These are phyloP conservation scores for Trisateles emortualis DNA, from an alignment of 2,888 invertebrate species.

Conservation along the genomic window DNA sequence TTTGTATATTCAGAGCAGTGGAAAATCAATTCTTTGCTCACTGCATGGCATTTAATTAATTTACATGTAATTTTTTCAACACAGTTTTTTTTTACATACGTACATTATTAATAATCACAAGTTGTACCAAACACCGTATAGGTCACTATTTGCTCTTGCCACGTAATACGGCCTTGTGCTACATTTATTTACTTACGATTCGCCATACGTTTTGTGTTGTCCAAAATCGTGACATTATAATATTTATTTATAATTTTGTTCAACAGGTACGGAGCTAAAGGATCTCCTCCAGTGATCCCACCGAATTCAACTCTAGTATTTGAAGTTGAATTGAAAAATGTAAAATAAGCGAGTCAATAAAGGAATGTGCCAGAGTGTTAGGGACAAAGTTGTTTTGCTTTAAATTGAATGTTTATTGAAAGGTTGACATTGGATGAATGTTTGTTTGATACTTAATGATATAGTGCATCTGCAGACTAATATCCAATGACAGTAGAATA, in stretches of 20 bases:
- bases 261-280: constrained; percentile 90
- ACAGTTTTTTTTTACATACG: too few relatives aligned
- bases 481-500: not conserved
- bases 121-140: too few relatives aligned
- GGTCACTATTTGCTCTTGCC: too few relatives aligned
- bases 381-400: constrained; percentile 60
- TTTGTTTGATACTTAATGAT: constrained; percentile 32
- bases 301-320: constrained; percentile 95
- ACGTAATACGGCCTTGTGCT: too few relatives aligned
- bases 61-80: too few relatives aligned
- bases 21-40: too few relatives aligned
- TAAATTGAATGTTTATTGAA: constrained; percentile 56
- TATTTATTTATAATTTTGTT: constrained; percentile 29
- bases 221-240: too few relatives aligned
- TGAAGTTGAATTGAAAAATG: constrained; percentile 95
- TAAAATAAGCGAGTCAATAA: constrained; percentile 83
- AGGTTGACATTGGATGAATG: constrained; percentile 59
- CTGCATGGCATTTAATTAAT: too few relatives aligned
- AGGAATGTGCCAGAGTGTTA: constrained; percentile 56
- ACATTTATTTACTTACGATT: too few relatives aligned
- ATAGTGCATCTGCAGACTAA: constrained; percentile 46
- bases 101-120: too few relatives aligned
- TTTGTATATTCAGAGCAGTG: too few relatives aligned
- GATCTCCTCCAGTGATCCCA: constrained; percentile 95
- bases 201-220: too few relatives aligned